These are phyloP conservation scores for Tuta absoluta DNA, from an alignment of 2,888 invertebrate genomes.

Conservation along the genomic window DNA sequence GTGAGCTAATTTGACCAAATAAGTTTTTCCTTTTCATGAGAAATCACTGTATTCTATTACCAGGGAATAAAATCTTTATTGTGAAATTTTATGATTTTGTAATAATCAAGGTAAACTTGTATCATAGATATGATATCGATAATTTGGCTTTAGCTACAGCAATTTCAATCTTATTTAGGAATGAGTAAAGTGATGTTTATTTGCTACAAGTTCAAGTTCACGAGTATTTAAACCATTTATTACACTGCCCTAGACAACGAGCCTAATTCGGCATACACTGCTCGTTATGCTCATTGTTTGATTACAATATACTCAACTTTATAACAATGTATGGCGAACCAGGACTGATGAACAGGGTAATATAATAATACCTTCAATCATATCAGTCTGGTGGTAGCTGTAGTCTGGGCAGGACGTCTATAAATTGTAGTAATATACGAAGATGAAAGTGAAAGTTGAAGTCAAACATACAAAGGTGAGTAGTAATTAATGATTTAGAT, in stretches of 20 bases:
- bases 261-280: too few relatives aligned
- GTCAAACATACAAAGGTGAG: conserved; percentile 78
- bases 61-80: neutral
- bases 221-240: neutral
- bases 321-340: too few relatives aligned
- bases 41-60: neutral
- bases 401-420: conserved; percentile 33
- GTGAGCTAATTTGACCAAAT: neutral
- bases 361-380: too few relatives aligned
- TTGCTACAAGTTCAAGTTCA: conserved; percentile 23
- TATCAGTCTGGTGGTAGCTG: conserved; percentile 23
- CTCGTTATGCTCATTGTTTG: too few relatives aligned
- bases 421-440: conserved; percentile 21
- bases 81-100: neutral
- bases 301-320: too few relatives aligned
- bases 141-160: neutral
- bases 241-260: too few relatives aligned
- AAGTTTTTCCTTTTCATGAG: neutral
- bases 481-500: neutral
- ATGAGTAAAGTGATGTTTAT: neutral
- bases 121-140: neutral
- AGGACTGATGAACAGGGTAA: too few relatives aligned
- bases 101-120: neutral
- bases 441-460: conserved; percentile 74
- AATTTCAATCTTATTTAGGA: neutral